Evolutionary conservation across 2,113 vertebrate genomes (phyloP).

Genomic region (Natator depressus): DNA sequence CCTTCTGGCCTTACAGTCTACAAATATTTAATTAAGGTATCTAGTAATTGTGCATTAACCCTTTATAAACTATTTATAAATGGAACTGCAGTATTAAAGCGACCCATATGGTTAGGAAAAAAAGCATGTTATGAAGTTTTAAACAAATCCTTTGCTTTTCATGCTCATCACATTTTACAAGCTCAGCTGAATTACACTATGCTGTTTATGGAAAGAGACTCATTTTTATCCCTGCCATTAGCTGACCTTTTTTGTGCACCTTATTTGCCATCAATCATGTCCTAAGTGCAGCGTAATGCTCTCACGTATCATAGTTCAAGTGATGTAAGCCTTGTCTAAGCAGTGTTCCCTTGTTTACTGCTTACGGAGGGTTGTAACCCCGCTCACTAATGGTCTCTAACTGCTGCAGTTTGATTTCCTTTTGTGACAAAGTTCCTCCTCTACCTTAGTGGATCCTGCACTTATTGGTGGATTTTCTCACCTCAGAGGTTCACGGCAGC

Average conservation of each 20-base stretch:
- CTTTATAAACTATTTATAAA: not conserved
- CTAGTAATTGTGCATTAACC: not conserved
- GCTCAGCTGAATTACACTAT: not conserved
- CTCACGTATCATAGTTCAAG: fast-evolving
- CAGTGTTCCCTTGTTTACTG: fast-evolving
- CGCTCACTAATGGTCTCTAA: not conserved
- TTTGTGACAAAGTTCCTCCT: no score
- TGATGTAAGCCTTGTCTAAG: not conserved
- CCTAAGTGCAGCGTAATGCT: fast-evolving
- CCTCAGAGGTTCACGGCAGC: no score
- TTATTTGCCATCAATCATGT: not conserved
- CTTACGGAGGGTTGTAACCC: not conserved
- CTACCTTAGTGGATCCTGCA: no score
- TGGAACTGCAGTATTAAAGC: fast-evolving
- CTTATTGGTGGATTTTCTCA: no score
- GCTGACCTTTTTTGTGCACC: not conserved
- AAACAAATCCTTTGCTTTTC: not conserved
- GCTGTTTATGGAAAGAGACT: not conserved
- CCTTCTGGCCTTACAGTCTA: not conserved
- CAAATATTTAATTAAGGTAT: not conserved
- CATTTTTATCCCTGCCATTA: fast-evolving
- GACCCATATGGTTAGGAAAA: not conserved
- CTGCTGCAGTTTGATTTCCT: not conserved
- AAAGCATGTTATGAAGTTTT: not conserved
- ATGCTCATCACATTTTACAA: fast-evolving